Percentiles rank a stretch among this genome's conserved stretches.
Conservation (phyloP, 2,888 invertebrate species). For the Physocephala rufipes region DNA sequence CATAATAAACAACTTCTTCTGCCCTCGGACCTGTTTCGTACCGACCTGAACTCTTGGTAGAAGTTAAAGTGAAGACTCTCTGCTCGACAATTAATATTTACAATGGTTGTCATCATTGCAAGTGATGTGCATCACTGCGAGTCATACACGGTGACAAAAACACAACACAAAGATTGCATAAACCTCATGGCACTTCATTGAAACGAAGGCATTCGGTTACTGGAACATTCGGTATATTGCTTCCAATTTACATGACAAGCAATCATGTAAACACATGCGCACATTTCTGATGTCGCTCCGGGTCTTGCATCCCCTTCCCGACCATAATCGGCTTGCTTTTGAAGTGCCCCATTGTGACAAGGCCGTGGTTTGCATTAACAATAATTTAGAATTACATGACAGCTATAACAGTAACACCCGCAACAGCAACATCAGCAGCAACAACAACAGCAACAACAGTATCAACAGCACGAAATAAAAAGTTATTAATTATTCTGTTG, state of each 20-base stretch:
- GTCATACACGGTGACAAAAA: neutral
- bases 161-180: neutral
- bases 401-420: neutral
- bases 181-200: neutral
- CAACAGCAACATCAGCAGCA: neutral
- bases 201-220: neutral
- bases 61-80: too few relatives aligned
- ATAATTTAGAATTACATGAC: slow-evolving; percentile 15
- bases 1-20: too few relatives aligned
- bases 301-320: too few relatives aligned
- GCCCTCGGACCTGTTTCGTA: too few relatives aligned
- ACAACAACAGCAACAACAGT: neutral
- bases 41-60: too few relatives aligned
- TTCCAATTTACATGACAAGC: neutral
- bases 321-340: neutral
- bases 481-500: neutral
- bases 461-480: neutral
- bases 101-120: too few relatives aligned
- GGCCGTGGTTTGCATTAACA: slow-evolving; percentile 4
- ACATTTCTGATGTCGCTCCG: neutral
- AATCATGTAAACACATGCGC: neutral
- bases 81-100: too few relatives aligned
- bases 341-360: neutral
- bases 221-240: neutral
- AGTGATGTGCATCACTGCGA: neutral